phyloP scores from a whole-genome alignment of 1,140 invertebrate genomes.

The Diorhabda elongata region DNA sequence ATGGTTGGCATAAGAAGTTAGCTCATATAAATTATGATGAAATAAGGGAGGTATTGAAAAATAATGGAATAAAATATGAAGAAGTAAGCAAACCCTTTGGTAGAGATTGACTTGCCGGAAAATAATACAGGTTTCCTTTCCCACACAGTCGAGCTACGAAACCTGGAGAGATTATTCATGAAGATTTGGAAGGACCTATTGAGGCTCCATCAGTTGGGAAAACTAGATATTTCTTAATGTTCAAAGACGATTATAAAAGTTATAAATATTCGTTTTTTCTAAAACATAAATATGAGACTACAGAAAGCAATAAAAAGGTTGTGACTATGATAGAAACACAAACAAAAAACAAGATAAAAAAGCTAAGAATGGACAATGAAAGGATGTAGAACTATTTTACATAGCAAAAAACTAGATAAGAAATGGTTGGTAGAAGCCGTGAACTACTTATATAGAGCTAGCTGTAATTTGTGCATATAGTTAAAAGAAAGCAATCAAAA shows the following conservation, averaged over 20 bases:
- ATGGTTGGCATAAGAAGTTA: background rate
- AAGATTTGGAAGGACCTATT: slow-evolving; percentile 43
- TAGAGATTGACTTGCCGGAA: too few species aligned
- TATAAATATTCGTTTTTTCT: too few species aligned
- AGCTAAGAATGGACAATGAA: background rate
- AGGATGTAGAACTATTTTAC: too few species aligned
- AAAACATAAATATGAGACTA: too few species aligned
- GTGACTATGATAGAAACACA: too few species aligned
- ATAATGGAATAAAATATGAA: too few species aligned
- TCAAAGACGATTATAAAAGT: slow-evolving; percentile 40
- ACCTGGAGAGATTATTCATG: slow-evolving; percentile 30
- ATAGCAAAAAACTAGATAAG: slow-evolving; percentile 27
- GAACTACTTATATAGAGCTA: slow-evolving; percentile 46
- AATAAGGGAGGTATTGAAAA: too few species aligned
- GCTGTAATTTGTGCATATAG: slow-evolving; percentile 34
- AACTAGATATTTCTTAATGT: slow-evolving; percentile 42
- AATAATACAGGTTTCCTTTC: background rate
- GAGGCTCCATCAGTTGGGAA: slow-evolving; percentile 34
- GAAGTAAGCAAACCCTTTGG: too few species aligned
- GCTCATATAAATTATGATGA: too few species aligned
- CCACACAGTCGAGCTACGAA: slow-evolving; percentile 7
- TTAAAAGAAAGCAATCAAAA: slow-evolving; percentile 34
- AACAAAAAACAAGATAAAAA: slow-evolving; percentile 40
- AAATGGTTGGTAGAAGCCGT: slow-evolving; percentile 46
- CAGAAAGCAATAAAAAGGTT: too few species aligned